Conservation (phyloP, 2,797 vertebrate species). For the Darevskia mixta region DNA sequence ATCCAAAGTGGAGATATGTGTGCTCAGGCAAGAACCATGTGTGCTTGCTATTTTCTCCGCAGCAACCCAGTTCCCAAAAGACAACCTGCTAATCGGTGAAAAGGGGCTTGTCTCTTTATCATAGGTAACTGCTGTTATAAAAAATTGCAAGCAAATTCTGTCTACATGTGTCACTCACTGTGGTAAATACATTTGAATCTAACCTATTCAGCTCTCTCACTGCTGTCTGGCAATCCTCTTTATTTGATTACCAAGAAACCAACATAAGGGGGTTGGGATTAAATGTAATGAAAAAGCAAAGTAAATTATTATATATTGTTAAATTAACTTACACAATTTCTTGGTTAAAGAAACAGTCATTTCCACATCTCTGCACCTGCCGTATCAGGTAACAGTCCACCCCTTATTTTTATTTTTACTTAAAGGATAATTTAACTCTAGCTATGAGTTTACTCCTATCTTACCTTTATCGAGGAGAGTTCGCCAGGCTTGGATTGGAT, state of each 20-base stretch:
- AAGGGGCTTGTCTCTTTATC: not conserved
- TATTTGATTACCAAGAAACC: not conserved
- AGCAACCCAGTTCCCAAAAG: not conserved
- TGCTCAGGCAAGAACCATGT: not conserved
- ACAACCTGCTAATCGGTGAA: not conserved
- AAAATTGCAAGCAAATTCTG: not conserved
- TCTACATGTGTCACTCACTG: not conserved
- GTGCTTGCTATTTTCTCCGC: not conserved
- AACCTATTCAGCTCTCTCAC: not conserved
- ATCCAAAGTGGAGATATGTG: not conserved
- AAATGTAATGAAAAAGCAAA: not conserved
- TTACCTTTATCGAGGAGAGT: too few species aligned
- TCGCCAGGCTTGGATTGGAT: too few species aligned
- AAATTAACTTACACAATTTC: not conserved
- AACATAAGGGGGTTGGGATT: too few species aligned
- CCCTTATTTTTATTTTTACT: not conserved
- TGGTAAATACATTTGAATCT: not conserved
- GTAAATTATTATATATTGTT: not conserved
- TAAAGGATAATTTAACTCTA: not conserved
- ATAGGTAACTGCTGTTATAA: not conserved
- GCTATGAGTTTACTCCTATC: not conserved
- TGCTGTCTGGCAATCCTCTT: not conserved
- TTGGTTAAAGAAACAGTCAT: not conserved
- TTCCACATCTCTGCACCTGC: not conserved
- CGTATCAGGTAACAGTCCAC: too few species aligned